Evolutionary conservation across 1,140 invertebrate genomes (phyloP).

Genomic region (Polyergus mexicanus): DNA sequence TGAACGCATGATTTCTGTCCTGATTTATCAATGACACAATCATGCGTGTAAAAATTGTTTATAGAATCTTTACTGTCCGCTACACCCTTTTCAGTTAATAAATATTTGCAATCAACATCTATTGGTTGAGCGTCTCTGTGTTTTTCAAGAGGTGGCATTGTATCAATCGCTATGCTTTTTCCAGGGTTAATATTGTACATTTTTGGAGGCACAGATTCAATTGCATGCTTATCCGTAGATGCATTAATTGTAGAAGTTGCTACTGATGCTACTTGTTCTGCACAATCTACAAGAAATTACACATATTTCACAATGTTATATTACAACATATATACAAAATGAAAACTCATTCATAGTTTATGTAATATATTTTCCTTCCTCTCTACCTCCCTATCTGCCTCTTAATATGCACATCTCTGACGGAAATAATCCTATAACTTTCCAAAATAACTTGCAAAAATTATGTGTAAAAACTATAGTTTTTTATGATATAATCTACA

Average conservation of each 20-base stretch:
- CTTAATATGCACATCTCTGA: too few relatives aligned
- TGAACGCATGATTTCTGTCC: conserved; percentile 74
- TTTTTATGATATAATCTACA: too few relatives aligned
- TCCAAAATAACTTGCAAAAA: too few relatives aligned
- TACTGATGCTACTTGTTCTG: conserved; percentile 81
- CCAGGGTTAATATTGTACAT: conserved; percentile 65
- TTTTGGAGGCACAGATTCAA: conserved; percentile 50
- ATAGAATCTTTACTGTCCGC: conserved; percentile 72
- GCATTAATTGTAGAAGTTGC: conserved; percentile 50
- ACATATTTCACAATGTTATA: neutral
- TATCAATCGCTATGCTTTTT: conserved; percentile 51
- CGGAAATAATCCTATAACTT: too few relatives aligned
- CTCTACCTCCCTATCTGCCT: too few relatives aligned
- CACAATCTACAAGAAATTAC: conserved; percentile 79
- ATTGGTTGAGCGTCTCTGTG: conserved; percentile 34
- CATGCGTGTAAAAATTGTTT: conserved; percentile 78
- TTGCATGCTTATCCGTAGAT: conserved; percentile 24
- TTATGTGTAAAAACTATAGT: too few relatives aligned
- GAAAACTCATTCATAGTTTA: neutral
- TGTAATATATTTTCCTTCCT: neutral
- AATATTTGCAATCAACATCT: conserved; percentile 38
- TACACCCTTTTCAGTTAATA: conserved; percentile 17
- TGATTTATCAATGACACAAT: conserved; percentile 65
- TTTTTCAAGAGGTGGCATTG: conserved; percentile 61
- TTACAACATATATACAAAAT: neutral